Conservation (phyloP, 2,113 vertebrate species). For the Ahaetulla prasina region DNA sequence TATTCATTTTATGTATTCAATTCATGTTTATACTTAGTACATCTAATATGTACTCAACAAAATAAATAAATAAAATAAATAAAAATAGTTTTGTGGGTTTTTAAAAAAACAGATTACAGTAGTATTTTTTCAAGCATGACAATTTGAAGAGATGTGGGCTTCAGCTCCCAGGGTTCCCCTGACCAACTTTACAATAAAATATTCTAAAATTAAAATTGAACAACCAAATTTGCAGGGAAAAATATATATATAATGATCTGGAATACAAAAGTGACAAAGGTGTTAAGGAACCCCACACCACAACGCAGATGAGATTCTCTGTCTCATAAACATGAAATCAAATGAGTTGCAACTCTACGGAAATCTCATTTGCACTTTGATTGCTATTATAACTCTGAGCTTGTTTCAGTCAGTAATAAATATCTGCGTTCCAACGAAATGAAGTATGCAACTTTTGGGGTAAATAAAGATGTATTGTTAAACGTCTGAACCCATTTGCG, state of each 20-base stretch:
- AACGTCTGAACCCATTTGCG: background rate
- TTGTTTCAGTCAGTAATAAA: background rate
- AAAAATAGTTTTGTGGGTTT: background rate
- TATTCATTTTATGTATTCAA: too few relatives aligned
- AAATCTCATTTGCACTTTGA: background rate
- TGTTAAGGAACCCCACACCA: background rate
- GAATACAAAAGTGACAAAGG: background rate
- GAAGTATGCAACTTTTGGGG: background rate
- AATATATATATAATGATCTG: background rate
- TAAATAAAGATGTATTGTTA: background rate
- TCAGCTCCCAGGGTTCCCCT: background rate
- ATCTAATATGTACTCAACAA: too few relatives aligned
- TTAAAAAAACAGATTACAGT: background rate
- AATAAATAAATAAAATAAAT: too few relatives aligned
- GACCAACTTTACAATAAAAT: too few relatives aligned
- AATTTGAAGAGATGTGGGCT: background rate
- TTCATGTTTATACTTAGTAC: too few relatives aligned
- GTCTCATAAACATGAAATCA: background rate
- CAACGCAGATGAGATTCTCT: background rate
- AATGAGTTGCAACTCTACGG: background rate
- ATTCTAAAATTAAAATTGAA: background rate
- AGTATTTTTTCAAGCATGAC: background rate
- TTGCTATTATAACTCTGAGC: background rate
- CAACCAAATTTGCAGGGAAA: background rate
- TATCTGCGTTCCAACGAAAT: background rate